Evolutionary conservation across 2,797 vertebrate species (phyloP).

Genomic region (Brachymystax lenok): DNA sequence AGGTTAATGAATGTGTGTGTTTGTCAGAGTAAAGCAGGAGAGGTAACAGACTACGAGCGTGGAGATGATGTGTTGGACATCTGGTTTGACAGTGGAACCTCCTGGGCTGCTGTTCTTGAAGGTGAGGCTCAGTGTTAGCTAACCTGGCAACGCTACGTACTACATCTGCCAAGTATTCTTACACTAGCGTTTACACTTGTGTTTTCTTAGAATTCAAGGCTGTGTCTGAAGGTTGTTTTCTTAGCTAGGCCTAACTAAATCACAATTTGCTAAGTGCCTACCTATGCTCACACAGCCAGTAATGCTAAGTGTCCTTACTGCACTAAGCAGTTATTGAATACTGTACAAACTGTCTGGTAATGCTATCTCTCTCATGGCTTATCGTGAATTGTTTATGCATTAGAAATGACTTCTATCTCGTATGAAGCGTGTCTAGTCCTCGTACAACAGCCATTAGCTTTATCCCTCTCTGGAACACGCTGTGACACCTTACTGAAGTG

Average conservation of each 20-base stretch:
- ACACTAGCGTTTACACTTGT: neutral
- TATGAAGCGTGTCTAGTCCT: neutral
- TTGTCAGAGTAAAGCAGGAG: conserved; percentile 79
- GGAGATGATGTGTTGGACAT: conserved; percentile 95
- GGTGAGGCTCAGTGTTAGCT: conserved; percentile 68
- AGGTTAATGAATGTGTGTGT: neutral
- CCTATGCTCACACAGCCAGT: neutral
- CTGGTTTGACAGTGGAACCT: conserved; percentile 96
- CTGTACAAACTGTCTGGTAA: neutral
- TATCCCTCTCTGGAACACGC: neutral
- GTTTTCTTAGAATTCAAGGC: neutral
- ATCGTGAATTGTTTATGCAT: neutral
- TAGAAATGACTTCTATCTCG: neutral
- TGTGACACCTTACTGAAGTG: neutral
- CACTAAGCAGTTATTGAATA: neutral
- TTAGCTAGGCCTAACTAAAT: neutral
- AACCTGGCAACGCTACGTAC: neutral
- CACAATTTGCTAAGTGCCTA: neutral
- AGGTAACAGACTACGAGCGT: conserved; percentile 79
- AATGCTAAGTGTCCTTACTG: neutral
- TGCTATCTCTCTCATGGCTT: neutral
- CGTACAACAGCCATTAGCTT: neutral
- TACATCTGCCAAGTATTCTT: neutral
- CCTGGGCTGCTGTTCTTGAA: conserved; percentile 90
- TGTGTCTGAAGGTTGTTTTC: neutral